Base-by-base conservation (phyloP, 1,140 invertebrate species). In the Sycophila sp. region DNA sequence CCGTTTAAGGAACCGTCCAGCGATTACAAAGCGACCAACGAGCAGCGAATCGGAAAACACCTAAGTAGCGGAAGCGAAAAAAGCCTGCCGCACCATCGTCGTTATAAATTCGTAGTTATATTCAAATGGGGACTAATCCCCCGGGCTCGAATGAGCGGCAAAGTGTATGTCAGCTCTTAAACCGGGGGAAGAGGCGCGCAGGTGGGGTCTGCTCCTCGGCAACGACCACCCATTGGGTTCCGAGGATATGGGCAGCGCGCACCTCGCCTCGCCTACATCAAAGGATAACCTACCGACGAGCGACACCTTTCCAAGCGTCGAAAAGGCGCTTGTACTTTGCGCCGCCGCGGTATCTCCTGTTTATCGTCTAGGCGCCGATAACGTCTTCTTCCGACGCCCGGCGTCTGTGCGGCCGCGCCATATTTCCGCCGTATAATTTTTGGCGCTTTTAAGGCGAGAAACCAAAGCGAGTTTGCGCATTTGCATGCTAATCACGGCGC, bases 241-340 rank as follows among this genome's bases (percentile, higher is more conserved):
- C 11, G 22, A 19, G 49, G 58, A 26, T n/a, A 10, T 22, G 17
- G n/a, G 28, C 15, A 19, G n/a, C n/a, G n/a, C n/a, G n/a, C n/a
- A n/a, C n/a, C n/a, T n/a, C n/a, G n/a, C n/a, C n/a, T n/a, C n/a
- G n/a, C n/a, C n/a, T n/a, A 68, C 42, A 68, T 68, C 65, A 68
- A 68, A 68, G 65, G 15, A 45, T 56, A 58, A 58, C 30, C 13
- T 67, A 67, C 65, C 40, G 49, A 26, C 60, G 10, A n/a, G 45
- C 32, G 55, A 42, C 38, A 42, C 58, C 38, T 42, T 28, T 47
- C 17, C 42, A 17, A 22, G n/a, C 24, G 42, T 17, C 26, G 24
- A 40, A 59, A n/a, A 30, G n/a, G 24, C n/a, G 24, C 24, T 26
- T 28, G n/a, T n/a, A 30, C 24, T n/a, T 13, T 15, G 15, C 8